Base-by-base conservation (phyloP, 2,888 invertebrate species). In the Antitype chi region DNA sequence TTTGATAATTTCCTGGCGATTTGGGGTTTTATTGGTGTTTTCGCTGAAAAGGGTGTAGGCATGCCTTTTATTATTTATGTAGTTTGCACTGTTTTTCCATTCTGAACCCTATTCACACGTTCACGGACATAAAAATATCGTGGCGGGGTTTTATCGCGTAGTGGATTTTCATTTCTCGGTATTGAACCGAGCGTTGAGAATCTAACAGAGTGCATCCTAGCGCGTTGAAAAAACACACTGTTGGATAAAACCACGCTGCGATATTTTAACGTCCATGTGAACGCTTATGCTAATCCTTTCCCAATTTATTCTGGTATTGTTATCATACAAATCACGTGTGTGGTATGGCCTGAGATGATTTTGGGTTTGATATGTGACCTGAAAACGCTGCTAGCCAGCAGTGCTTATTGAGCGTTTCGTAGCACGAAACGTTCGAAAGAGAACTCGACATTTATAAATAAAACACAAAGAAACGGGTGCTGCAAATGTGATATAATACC, bases 21-120 rank as follows among this genome's bases (percentile, higher is more conserved):
- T 67, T 78, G 49, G 28, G 38, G 28, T 57, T 57, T 52, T 17
- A 47, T 66, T 15, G 5, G 25, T 53, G 43, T 17, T 53, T 66
- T 49, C 8, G 47, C 64, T 47, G 20, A 25, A 63, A 63, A 25
- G 11, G 43, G 47, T 47, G 9, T 25, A 53, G n/a, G 28, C 32
- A 49, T 43, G 17, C 32, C 23, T 59, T 52, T n/a, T 23, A n/a
- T 55, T 53, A 23, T n/a, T 38, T 43, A 13, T 25, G 28, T 49
- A 70, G 62, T 57, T 38, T 49, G 38, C 55, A 57, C 38, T 11
- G 1, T 13, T n/a, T 49, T 60, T 25, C 43, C 13, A n/a, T 47
- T 76, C 0, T 62, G 38, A 20, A 68, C 1, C 17, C 17, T 25
- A 47, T 49, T 60, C n/a, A 11, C 43, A 47, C 13, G 11, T 47